A percentile compares a stretch with the other conserved stretches of the same genome.
Conservation (phyloP, 2,113 vertebrate genomes). For the Callopanchax toddi region DNA sequence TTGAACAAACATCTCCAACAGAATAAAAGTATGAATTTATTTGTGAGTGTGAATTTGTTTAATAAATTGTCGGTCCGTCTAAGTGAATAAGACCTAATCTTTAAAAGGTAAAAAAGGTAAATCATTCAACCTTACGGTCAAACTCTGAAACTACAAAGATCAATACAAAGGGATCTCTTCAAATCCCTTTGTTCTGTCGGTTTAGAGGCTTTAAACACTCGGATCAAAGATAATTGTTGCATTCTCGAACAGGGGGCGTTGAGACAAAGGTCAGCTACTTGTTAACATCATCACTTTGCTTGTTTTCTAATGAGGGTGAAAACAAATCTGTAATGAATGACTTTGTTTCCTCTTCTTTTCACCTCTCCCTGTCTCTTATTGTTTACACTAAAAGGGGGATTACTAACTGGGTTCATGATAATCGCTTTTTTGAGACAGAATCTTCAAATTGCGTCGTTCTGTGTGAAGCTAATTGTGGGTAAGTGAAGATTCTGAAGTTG, state of each 20-base stretch:
- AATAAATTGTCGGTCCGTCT: too few species aligned
- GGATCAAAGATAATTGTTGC: constrained; percentile 20
- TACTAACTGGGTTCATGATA: constrained; percentile 44
- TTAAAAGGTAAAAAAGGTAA: too few species aligned
- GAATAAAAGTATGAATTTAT: too few species aligned
- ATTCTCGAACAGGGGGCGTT: constrained; percentile 17
- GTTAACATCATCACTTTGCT: constrained; percentile 43
- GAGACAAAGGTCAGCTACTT: constrained; percentile 40
- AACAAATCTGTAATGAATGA: constrained; percentile 52
- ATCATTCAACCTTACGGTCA: too few species aligned
- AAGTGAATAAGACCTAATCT: too few species aligned
- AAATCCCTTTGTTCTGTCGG: constrained; percentile 39
- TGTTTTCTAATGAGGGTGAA: constrained; percentile 50
- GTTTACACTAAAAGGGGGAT: constrained; percentile 41
- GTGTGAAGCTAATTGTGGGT: constrained; percentile 54
- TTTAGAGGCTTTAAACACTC: constrained; percentile 9
- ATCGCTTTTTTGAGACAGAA: constrained; percentile 60
- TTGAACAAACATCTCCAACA: too few species aligned
- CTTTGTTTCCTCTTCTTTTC: background rate
- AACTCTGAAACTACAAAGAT: too few species aligned
- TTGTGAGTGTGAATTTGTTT: too few species aligned
- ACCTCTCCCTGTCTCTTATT: constrained; percentile 34
- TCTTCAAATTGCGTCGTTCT: constrained; percentile 45
- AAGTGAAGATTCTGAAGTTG: constrained; percentile 19
- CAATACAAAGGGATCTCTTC: constrained; percentile 9